Base-by-base conservation (phyloP, 2,888 invertebrate species). In the Orthosia gothica region DNA sequence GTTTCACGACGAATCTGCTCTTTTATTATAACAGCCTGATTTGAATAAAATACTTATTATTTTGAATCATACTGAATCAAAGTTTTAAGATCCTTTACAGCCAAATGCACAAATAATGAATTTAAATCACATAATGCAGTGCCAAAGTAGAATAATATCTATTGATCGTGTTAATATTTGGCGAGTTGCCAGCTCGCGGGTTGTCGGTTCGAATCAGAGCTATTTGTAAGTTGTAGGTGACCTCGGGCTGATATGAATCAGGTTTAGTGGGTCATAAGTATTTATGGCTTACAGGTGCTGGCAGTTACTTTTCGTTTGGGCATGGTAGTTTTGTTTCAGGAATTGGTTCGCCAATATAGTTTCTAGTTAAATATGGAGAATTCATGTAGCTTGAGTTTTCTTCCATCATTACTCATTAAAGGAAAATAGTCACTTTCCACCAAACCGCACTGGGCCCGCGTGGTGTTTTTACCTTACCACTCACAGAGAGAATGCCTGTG, bases 151-250 rank as follows among this genome's bases (percentile, higher is more conserved):
- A 7, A 52, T 67, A 61, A 61, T 61, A 45, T 61, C 4, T 61
- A 74, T 83, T 83, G 81, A 84, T 81, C 54, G 69, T 32, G 40
- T 70, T 74, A 64, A 70, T 75, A 71, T 69, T 84, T 84, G 85
- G 81, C 81, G 13, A 15, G 57, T 64, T 20, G 84, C 81, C 84
- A 80, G 68, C 23, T 54, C 49, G 40, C 45, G 58, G 68, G 83
- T 63, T 71, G n/a, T 58, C 13, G 65, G 65, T 40, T 72, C 20
- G 57, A 68, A 40, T 75, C 62, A 20, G 54, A 23, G 40, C 68
- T 69, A 81, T 69, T 84, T 70, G 55, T 61, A 71, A 69, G 70
- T 76, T 57, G 58, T 52, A 55, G 55, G 62, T 74, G 84, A 66
- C 84, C 84, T 58, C 61, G 57, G n/a, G 20, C 23, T 65, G 61